Evolutionary conservation across 2,888 invertebrate species (phyloP), one percentile per base, ranked within the genome.

Genomic region (Scaptomyza flava): DNA sequence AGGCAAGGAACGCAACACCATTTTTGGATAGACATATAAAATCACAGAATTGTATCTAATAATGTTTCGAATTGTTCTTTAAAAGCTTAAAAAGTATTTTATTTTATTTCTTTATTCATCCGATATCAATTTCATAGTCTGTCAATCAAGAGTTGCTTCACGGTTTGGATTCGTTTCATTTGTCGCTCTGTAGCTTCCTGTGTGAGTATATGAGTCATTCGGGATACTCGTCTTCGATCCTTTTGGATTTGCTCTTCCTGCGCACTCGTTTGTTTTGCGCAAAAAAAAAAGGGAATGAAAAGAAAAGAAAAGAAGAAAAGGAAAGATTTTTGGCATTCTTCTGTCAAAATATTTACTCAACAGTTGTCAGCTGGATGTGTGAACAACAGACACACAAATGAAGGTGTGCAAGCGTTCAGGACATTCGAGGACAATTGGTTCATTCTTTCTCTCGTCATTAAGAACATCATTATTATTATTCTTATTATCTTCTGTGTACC

Each of bases 281-380:
- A 45, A 59, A 41, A 36, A 36, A 27, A 27, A 23, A 23, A 23
- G 2, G 23, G 3, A 23, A 27, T 27, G 36, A 36, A 54, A 31
- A 20, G 7, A 41, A 38, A 23, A 9, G 17, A 46, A 51, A 23
- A 31, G n/a, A 45, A 38, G 51, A 38, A 51, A 27, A 38, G 27
- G 36, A 56, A 62, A 66, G 71, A 74, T 76, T 80, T 77, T 80
- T 89, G 89, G 88, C 86, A 86, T 89, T 86, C 89, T 86, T 88
- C 84, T 86, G 89, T 86, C 86, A 86, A 86, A 86, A 86, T 86
- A 86, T 86, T 86, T 80, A 88, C 81, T 80, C 86, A 79, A 79
- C 79, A 80, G 68, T 80, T 89, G 89, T 88, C 85, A 88, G 84
- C 53, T 68, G 75, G 42, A 69, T 63, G 57, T 58, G 74, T 46